Percentiles rank a stretch among this genome's conserved stretches.
phyloP scores from a whole-genome alignment of 2,888 invertebrate species.

The Chalcis sispes region DNA sequence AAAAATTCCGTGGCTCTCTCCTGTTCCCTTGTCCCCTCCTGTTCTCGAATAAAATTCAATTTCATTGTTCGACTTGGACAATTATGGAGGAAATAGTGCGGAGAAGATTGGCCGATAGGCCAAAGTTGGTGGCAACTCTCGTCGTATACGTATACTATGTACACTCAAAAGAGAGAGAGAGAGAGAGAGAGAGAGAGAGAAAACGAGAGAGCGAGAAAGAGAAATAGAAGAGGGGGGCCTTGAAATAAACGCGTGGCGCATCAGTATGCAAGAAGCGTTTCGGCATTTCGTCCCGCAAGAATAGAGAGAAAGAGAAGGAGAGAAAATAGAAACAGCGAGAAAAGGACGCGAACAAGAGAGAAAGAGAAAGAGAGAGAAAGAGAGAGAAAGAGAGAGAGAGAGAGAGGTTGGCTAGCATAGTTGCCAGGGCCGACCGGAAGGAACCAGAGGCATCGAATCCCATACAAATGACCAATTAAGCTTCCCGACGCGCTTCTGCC shows the following conservation, averaged over 20 bases:
- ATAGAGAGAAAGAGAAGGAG: slow-evolving; percentile 18
- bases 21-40: too few relatives aligned
- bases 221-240: slow-evolving; percentile 34
- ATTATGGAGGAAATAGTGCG: slow-evolving; percentile 51
- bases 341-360: slow-evolving; percentile 34
- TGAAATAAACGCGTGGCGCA: slow-evolving; percentile 56
- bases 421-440: slow-evolving; percentile 66
- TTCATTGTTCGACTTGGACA: slow-evolving; percentile 40
- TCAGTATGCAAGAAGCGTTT: slow-evolving; percentile 61
- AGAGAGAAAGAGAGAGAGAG: background rate
- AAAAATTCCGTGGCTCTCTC: background rate
- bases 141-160: background rate
- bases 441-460: slow-evolving; percentile 66
- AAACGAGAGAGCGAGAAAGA: too few relatives aligned
- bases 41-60: slow-evolving; percentile 44
- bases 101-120: slow-evolving; percentile 39
- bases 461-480: slow-evolving; percentile 72
- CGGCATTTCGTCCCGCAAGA: slow-evolving; percentile 57
- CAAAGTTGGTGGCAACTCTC: slow-evolving; percentile 1
- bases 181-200: too few relatives aligned
- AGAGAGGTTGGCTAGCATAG: slow-evolving; percentile 4
- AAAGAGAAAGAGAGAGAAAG: slow-evolving; percentile 8
- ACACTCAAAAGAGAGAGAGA: too few relatives aligned
- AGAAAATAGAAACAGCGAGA: background rate
- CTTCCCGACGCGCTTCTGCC: slow-evolving; percentile 37